phyloP scores from a whole-genome alignment of 2,797 vertebrate species.

The Leptatherina wallacei region DNA sequence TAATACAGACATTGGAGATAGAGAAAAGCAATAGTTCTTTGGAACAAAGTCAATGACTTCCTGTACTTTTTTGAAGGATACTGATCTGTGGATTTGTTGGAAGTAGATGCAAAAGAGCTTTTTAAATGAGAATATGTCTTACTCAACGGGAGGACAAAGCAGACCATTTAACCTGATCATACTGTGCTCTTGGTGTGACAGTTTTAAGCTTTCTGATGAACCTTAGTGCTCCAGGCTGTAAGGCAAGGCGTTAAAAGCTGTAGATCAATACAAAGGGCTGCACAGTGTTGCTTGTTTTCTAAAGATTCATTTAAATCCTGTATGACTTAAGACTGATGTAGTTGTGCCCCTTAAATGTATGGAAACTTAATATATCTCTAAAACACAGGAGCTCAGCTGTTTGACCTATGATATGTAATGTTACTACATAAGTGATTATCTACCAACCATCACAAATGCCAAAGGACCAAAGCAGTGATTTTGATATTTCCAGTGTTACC shows the following conservation, averaged over 20 bases:
- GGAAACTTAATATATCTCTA: conserved; percentile 11
- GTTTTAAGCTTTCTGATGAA: neutral
- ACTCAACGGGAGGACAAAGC: neutral
- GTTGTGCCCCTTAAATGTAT: neutral
- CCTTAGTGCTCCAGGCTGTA: neutral
- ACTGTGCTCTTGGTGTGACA: neutral
- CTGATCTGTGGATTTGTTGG: neutral
- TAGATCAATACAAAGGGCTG: no score
- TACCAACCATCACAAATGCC: neutral
- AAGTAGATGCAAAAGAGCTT: neutral
- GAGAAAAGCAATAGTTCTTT: neutral
- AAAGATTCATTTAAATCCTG: conserved; percentile 1
- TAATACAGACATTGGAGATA: neutral
- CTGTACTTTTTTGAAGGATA: neutral
- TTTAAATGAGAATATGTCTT: neutral
- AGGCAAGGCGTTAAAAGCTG: no score
- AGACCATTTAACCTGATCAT: neutral
- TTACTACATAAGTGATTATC: neutral
- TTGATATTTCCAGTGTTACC: neutral
- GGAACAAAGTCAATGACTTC: no score
- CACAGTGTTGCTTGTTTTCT: neutral
- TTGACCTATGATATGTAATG: neutral
- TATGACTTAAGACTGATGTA: neutral
- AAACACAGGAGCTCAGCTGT: neutral
- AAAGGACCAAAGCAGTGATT: neutral